Percentiles rank a stretch among this genome's conserved stretches.
These are phyloP conservation scores for Myrmecobius fasciatus DNA, from an alignment of 2,113 vertebrate genomes.

Conservation along the genomic window DNA sequence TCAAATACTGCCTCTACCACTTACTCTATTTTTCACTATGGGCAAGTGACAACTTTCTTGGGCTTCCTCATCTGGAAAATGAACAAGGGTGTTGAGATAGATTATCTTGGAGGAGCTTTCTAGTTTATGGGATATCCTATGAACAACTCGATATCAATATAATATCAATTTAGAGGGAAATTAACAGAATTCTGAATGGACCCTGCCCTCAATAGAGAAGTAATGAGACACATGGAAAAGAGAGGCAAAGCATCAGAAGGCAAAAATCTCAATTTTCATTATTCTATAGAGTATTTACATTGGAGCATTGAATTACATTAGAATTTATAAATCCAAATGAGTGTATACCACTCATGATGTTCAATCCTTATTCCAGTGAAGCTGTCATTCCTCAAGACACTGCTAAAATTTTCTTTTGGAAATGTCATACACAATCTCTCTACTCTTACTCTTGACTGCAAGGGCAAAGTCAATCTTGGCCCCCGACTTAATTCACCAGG, in stretches of 20 bases:
- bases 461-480: neutral
- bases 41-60: neutral
- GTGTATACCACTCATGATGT: neutral
- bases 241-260: neutral
- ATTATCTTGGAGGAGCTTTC: neutral
- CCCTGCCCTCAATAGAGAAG: neutral
- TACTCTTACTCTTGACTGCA: neutral
- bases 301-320: neutral
- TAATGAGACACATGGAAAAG: neutral
- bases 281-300: neutral
- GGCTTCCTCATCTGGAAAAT: neutral
- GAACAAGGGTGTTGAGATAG: neutral
- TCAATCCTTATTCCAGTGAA: neutral
- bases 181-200: neutral
- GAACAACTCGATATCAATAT: neutral
- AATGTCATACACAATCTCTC: neutral
- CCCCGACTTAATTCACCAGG: neutral
- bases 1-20: neutral
- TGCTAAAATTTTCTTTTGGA: slow-evolving; percentile 24
- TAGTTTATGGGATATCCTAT: neutral
- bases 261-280: neutral
- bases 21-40: neutral
- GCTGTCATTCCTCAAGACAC: neutral
- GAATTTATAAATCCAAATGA: neutral
- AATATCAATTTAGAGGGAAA: neutral